phyloP scores from a whole-genome alignment of 2,797 vertebrate species.

The Sebastes goodei region DNA sequence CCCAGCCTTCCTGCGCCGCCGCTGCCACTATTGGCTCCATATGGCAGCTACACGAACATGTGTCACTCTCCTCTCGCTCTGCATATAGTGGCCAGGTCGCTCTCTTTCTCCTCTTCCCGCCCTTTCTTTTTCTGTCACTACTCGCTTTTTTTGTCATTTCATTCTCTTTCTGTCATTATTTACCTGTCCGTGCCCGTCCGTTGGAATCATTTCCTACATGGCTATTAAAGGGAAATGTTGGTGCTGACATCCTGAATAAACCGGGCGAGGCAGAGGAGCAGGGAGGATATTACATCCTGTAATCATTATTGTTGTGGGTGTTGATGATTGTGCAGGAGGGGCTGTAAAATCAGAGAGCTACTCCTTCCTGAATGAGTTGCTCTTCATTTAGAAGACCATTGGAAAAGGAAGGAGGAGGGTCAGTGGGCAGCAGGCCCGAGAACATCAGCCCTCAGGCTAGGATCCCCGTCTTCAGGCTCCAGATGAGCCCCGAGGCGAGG shows the following conservation, averaged over 20 bases:
- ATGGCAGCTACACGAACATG: constrained; percentile 66
- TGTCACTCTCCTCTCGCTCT: constrained; percentile 56
- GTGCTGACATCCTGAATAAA: constrained; percentile 69
- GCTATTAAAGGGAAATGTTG: constrained; percentile 70
- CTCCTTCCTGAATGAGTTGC: constrained; percentile 47
- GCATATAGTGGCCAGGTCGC: constrained; percentile 33
- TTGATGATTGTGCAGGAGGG: constrained; percentile 53
- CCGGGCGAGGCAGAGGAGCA: constrained; percentile 56
- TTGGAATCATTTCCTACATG: constrained; percentile 68
- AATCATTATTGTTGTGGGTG: constrained; percentile 78
- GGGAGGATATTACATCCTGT: constrained; percentile 78
- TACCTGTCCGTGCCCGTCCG: constrained; percentile 15
- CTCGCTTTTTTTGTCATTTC: constrained; percentile 11
- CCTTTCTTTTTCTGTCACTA: constrained; percentile 23
- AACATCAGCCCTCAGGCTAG: constrained; percentile 33
- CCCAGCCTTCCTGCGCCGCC: constrained; percentile 29
- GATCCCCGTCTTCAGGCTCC: constrained; percentile 3
- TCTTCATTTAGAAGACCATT: constrained; percentile 54
- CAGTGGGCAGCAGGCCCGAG: constrained; percentile 1
- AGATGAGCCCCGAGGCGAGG: constrained; percentile 36
- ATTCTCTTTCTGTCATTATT: constrained; percentile 17
- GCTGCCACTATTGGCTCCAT: constrained; percentile 64
- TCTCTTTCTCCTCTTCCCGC: constrained; percentile 7
- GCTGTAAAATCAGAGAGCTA: constrained; percentile 46
- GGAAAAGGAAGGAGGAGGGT: constrained; percentile 13